A percentile compares a stretch with the other conserved stretches of the same genome.
Evolutionary conservation across 1,140 invertebrate genomes (phyloP).

Genomic region (roundworm (Caenorhabditis elegans)): DNA sequence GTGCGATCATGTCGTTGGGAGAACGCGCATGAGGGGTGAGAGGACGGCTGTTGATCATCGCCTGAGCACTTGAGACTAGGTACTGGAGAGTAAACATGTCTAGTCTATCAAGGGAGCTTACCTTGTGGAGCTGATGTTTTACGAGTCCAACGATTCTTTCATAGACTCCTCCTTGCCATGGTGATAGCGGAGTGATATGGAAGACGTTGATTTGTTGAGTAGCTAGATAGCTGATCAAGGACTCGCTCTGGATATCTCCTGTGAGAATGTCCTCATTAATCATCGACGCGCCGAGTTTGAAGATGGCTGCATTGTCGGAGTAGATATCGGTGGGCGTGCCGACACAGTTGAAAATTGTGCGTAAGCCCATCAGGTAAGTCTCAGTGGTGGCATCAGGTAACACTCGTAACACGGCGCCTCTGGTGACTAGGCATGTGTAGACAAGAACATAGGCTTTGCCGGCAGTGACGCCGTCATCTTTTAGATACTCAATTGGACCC

Average conservation of each 20-base stretch:
- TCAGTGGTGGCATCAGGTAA: not conserved
- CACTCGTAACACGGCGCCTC: too few relatives aligned
- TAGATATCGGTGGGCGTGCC: not conserved
- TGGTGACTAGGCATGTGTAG: not conserved
- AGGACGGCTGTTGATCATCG: not conserved
- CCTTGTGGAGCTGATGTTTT: not conserved
- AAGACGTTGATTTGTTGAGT: not conserved
- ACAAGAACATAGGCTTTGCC: not conserved
- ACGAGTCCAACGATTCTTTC: too few relatives aligned
- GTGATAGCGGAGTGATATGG: not conserved
- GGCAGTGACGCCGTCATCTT: too few relatives aligned
- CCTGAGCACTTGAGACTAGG: not conserved
- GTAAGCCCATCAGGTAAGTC: not conserved
- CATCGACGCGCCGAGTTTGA: not conserved
- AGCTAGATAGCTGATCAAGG: not conserved
- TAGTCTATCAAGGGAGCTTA: not conserved
- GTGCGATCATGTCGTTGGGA: not conserved
- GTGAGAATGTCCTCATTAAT: not conserved
- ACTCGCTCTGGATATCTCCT: too few relatives aligned
- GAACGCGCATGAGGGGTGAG: not conserved
- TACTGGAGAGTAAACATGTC: not conserved
- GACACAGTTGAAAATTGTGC: not conserved
- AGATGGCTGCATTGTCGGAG: not conserved
- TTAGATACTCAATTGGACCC: too few relatives aligned
- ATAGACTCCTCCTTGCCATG: too few relatives aligned